Base-by-base conservation (phyloP, 2,113 vertebrate genomes). In the Chrysemys picta region DNA sequence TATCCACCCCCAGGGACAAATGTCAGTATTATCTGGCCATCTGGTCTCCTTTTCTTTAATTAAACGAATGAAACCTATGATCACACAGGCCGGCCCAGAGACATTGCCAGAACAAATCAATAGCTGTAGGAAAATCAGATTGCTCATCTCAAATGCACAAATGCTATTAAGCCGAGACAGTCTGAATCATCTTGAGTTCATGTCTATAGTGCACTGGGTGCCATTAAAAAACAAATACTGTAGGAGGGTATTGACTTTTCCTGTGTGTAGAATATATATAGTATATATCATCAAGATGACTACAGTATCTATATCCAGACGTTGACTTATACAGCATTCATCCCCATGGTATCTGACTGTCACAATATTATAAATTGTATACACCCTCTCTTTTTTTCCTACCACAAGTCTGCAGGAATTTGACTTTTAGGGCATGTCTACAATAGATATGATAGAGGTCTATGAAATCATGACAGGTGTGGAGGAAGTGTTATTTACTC, bases 241-340 rank as follows among this genome's bases (percentile, higher is more conserved):
- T 0, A 10, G 92, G 59, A 29, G 4, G 21, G 35, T 19, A 7
- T 21, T 0, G 3, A 38, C 45, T 65, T 57, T 9, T 3, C 0
- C 8, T 35, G 25, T n/a, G 85, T 69, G 38, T n/a, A 22, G 35
- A 72, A 38, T 72, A 31, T 75, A 56, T 45, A 81, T 38, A 1
- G 1, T 4, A 0, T 2, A 49, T 21, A 57, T 38, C 3, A 1
- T 83, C 11, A 25, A 31, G 49, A 52, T 1, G 9, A 5, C 1
- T 4, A 1, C 53, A 3, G 1, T 12, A 12, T 14, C 82, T 2
- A 25, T 69, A 69, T n/a, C 62, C 7, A 16, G 45, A 22, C 11
- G 72, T 7, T 76, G 72, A 76, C 42, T 78, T 78, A 78, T 47
- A 8, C 19, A 72, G 35, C n/a, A 11, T n/a, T 22, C 65, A 72